Base-by-base conservation (phyloP, 1,140 invertebrate genomes). In the Drosophila melanogaster region DNA sequence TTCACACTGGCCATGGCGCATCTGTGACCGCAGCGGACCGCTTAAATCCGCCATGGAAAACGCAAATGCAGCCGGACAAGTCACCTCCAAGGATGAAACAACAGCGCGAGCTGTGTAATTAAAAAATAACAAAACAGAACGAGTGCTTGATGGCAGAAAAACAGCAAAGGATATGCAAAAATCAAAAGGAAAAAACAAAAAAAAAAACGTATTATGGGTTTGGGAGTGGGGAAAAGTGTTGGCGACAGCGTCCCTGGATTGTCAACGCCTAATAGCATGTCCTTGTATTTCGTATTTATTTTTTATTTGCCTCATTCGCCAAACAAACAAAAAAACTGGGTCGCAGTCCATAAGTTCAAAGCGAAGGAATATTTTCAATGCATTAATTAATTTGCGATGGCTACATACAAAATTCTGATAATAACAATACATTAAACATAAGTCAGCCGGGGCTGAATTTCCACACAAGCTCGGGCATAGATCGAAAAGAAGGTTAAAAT, bases 71-170 rank as follows among this genome's bases (percentile, higher is more conserved):
- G 37, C 59, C 26, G 60, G 37, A 53, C 60, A 26, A 49, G 41
- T 69, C 60, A 72, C 41, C 60, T 51, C 40, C 43, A 46, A 40
- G 30, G 41, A 38, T 19, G 24, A 50, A 65, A 19, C 40, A 41
- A 15, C 40, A 41, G 40, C n/a, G 5, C n/a, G 6, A 41, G 40
- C 40, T 41, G 40, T 41, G 40, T 80, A 89, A 89, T 89, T 89
- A 84, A 89, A 89, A 74, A 89, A 89, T 65, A 89, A 89, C 85
- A 89, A 41, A 44, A 44, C 40, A 55, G 55, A 47, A 49, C 53
- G 50, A 60, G 61, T 43, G 69, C 55, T 72, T 67, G 57, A 67
- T 71, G 44, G 24, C 59, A 46, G 37, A 55, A 14, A 64, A 60
- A 58, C 17, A 50, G 71, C 44, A 66, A 54, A 58, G 26, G 41